Percentiles rank a stretch among this genome's conserved stretches.
phyloP scores from a whole-genome alignment of 2,797 vertebrate species.

The Cichlasoma orientale region DNA sequence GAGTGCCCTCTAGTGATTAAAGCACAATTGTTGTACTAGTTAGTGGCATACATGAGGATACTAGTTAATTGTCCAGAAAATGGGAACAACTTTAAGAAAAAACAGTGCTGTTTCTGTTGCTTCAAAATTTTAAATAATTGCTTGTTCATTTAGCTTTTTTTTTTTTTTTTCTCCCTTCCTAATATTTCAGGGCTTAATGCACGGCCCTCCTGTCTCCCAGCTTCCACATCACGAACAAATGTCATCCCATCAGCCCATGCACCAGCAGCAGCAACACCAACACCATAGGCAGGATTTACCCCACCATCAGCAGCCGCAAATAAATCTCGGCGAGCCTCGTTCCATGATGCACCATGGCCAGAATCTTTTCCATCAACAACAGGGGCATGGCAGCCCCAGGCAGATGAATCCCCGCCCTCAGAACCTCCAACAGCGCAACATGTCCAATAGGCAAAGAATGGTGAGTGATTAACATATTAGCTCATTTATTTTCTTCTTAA shows the following conservation, averaged over 20 bases:
- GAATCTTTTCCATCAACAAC: constrained; percentile 90
- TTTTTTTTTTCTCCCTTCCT: constrained; percentile 2
- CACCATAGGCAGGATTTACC: constrained; percentile 80
- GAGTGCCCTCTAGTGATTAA: constrained; percentile 80
- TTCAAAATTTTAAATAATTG: not conserved
- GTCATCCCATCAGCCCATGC: constrained; percentile 82
- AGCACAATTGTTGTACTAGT: constrained; percentile 14
- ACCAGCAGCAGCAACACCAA: constrained; percentile 76
- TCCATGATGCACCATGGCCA: constrained; percentile 89
- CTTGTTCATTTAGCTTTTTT: not conserved
- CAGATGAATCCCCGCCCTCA: constrained; percentile 85
- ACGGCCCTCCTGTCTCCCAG: constrained; percentile 85
- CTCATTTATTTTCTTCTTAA: constrained; percentile 28
- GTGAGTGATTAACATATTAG: constrained; percentile 76
- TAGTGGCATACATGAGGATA: constrained; percentile 17
- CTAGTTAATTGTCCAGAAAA: constrained; percentile 28
- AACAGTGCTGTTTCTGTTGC: not conserved
- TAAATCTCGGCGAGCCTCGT: constrained; percentile 80
- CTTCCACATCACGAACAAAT: constrained; percentile 82
- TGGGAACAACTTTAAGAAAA: not conserved
- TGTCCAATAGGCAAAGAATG: constrained; percentile 86
- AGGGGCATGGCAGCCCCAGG: constrained; percentile 83
- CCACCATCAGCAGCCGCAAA: constrained; percentile 76
- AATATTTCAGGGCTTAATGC: constrained; percentile 82
- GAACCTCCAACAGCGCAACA: constrained; percentile 79